Base-by-base conservation (phyloP, 2,113 vertebrate genomes). In the Dromaius novaehollandiae region DNA sequence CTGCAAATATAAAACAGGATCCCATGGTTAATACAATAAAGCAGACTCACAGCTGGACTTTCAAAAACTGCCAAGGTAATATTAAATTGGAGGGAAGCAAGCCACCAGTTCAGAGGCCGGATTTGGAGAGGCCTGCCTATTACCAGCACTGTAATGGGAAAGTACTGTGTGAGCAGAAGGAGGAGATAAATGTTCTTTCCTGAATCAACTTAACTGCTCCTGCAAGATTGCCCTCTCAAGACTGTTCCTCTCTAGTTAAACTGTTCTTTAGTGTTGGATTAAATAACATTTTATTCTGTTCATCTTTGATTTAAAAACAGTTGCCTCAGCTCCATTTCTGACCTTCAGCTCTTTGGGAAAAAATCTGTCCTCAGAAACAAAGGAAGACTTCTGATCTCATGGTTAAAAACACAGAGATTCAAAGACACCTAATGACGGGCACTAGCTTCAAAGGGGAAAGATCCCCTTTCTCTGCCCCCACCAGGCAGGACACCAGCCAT, bases 1-100 rank as follows among this genome's bases (percentile, higher is more conserved):
- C 50, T 78, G 55, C 82, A 84, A 95, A 94, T 93, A 91, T 61
- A 84, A 92, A 94, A 83, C 20, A 89, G 50, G 70, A 66, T 75
- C 46, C 82, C 75, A 48, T 6, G 4, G 81, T 56, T 90, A 96
- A 83, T 87, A 58, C n/a, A 88, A 91, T 81, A 89, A 95, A 80
- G 75, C 8, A 90, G 76, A 69, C 19, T 91, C 48, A 1, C 74
- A 94, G 94, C 38, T 83, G 78, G 95, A 94, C 86, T 65, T 89
- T 36, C 48, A 86, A 50, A 87, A 80, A 76, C 38, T 86, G 83
- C 60, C 86, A 93, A 70, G 58, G 73, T 63, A 80, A 88, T 73
- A 89, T 50, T 88, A 94, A 95, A 85, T 69, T 60, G 89, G 46
- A 82, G 71, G 7, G 19, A 87, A 77, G 32, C 65, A 80, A 92